Base-by-base conservation (phyloP, 2,113 vertebrate species). In the Gallinago undulata region DNA sequence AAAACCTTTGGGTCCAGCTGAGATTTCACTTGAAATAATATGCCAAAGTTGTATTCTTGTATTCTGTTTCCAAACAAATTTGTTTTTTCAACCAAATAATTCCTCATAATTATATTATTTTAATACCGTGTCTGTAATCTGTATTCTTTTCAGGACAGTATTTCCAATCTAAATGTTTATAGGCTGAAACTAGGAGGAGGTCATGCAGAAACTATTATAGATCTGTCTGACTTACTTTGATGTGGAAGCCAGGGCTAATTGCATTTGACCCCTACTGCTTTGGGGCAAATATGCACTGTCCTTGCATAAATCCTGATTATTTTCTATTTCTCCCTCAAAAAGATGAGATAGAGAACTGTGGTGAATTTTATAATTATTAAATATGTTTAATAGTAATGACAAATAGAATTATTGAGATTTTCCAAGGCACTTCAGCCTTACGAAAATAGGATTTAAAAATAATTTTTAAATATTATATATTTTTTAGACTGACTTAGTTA, bases 201-300 rank as follows among this genome's bases (percentile, higher is more conserved):
- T 94, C 85, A 78, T 81, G 64, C 76, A 80, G 73, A 87, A 93
- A 85, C 30, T 63, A n/a, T 67, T 90, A 81, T 2, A 84, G 73
- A 60, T 92, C 35, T 77, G 47, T 79, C 67, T 95, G 73, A 48
- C 64, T 94, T 89, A 48, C 64, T 94, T 90, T 73, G 69, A 89
- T 92, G 69, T 87, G 62, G 47, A 89, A 87, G 33, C 37, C 47
- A 37, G 39, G 23, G 48, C 66, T 94, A 94, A 95, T 94, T 92
- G 51, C 51, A 92, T 87, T 81, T 92, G 76, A 94, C 43, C 66
- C 19, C 47, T 81, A 22, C 31, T 45, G 39, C 57, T 89, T 63
- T 84, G 33, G 33, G 16, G 48, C 28, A 57, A 72, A 68, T 59
- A 30, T 87, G 27, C 39, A 21, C 24, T 56, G 51, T 63, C 56